Evolutionary conservation across 2,113 vertebrate genomes (phyloP).

Genomic region (Bettongia penicillata): DNA sequence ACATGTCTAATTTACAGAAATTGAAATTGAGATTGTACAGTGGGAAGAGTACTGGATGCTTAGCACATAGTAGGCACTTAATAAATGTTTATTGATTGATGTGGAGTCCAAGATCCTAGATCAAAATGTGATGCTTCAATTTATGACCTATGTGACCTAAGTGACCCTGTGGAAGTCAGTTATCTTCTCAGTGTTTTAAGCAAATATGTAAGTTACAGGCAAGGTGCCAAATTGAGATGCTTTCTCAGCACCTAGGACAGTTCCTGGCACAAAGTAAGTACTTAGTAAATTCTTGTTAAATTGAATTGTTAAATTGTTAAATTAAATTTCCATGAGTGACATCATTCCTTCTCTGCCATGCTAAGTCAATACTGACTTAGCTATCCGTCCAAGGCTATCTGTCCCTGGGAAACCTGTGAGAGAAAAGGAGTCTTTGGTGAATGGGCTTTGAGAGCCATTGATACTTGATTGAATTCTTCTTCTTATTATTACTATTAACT

Average conservation of each 20-base stretch:
- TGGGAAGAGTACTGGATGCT: background rate
- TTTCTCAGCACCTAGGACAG: background rate
- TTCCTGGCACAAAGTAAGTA: background rate
- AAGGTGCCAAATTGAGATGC: background rate
- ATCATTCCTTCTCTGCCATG: background rate
- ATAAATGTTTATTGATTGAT: background rate
- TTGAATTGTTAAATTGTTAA: background rate
- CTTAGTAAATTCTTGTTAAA: background rate
- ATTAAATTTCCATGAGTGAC: background rate
- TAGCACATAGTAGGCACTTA: background rate
- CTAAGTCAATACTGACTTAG: background rate
- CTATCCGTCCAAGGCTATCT: background rate
- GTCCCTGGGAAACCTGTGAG: background rate
- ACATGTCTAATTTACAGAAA: background rate
- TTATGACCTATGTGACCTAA: background rate
- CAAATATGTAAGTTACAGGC: background rate
- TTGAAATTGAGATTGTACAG: background rate
- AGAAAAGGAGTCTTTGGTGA: background rate
- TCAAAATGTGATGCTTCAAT: background rate
- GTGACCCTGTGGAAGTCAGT: background rate
- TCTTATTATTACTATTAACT: background rate
- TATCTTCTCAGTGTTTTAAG: background rate
- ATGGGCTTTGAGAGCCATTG: background rate
- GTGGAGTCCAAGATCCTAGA: background rate
- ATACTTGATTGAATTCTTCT: background rate